phyloP scores from a whole-genome alignment of 2,113 vertebrate genomes.

The Mionectes macconnelli region DNA sequence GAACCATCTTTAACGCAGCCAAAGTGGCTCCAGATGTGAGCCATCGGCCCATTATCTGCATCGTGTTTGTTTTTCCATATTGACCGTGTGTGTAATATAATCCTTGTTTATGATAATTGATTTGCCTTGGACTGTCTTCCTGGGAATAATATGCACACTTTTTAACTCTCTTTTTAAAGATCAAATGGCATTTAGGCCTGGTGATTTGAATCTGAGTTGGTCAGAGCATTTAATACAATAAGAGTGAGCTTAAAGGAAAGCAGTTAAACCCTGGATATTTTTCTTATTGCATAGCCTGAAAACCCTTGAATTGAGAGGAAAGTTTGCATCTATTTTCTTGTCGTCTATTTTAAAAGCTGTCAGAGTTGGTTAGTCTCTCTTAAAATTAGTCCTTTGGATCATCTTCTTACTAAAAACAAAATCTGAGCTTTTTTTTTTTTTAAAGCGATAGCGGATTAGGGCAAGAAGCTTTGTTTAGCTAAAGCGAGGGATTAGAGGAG shows the following conservation, averaged over 20 bases:
- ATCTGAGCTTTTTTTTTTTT: slow-evolving; percentile 79
- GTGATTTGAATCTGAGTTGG: slow-evolving; percentile 72
- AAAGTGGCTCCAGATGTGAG: slow-evolving; percentile 5
- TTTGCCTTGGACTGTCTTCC: slow-evolving; percentile 69
- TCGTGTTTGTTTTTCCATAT: slow-evolving; percentile 55
- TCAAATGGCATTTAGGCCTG: slow-evolving; percentile 71
- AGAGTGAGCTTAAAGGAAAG: slow-evolving; percentile 68
- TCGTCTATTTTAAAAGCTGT: slow-evolving; percentile 87
- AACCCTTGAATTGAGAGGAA: slow-evolving; percentile 73
- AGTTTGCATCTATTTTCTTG: slow-evolving; percentile 79
- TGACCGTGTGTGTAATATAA: slow-evolving; percentile 64
- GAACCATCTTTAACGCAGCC: not conserved
- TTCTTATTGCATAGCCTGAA: slow-evolving; percentile 68
- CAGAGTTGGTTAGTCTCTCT: slow-evolving; percentile 94
- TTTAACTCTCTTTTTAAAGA: slow-evolving; percentile 71
- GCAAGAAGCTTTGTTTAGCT: slow-evolving; percentile 93
- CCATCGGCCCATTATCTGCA: slow-evolving; percentile 12
- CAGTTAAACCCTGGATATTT: slow-evolving; percentile 76
- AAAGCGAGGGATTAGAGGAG: slow-evolving; percentile 97
- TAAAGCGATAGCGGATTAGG: slow-evolving; percentile 92
- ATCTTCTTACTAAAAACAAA: slow-evolving; percentile 88
- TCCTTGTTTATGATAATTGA: slow-evolving; percentile 76
- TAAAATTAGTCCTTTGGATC: slow-evolving; percentile 94
- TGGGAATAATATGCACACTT: slow-evolving; percentile 73
- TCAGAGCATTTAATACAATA: slow-evolving; percentile 73